These are phyloP conservation scores for Ptychadena robeensis DNA, from an alignment of 2,797 vertebrate species.

Conservation along the genomic window DNA sequence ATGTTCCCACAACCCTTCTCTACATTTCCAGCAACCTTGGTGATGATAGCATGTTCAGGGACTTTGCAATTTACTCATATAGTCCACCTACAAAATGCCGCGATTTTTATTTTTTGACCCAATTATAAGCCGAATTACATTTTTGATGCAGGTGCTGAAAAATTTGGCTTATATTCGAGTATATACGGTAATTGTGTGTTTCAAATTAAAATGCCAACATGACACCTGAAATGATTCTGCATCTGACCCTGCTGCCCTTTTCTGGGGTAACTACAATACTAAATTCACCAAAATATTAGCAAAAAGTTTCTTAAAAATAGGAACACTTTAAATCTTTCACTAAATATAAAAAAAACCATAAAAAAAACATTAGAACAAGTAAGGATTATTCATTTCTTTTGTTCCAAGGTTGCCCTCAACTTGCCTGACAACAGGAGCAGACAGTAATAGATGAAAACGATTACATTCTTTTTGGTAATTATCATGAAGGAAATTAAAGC, in stretches of 20 bases:
- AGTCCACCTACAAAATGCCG: no score
- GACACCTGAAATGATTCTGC: background rate
- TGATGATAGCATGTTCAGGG: no score
- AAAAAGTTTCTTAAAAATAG: background rate
- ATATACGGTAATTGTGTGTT: no score
- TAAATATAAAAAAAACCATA: background rate
- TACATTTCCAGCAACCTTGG: no score
- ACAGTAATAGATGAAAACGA: constrained; percentile 54
- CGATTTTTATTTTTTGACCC: no score
- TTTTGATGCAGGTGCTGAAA: no score
- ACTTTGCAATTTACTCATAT: no score
- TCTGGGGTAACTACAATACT: background rate
- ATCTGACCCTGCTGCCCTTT: background rate
- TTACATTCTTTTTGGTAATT: constrained; percentile 51
- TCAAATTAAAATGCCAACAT: no score
- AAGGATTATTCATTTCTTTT: constrained; percentile 1
- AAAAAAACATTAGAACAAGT: background rate
- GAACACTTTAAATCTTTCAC: background rate
- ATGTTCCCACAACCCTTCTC: no score
- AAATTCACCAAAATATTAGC: background rate
- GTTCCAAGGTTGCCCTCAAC: constrained; percentile 25
- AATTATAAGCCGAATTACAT: no score
- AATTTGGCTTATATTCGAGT: no score
- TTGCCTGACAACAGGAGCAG: constrained; percentile 40
- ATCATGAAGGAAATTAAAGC: constrained; percentile 49